phyloP scores from a whole-genome alignment of 1,140 invertebrate species.

The Chrysomallon squamiferum region DNA sequence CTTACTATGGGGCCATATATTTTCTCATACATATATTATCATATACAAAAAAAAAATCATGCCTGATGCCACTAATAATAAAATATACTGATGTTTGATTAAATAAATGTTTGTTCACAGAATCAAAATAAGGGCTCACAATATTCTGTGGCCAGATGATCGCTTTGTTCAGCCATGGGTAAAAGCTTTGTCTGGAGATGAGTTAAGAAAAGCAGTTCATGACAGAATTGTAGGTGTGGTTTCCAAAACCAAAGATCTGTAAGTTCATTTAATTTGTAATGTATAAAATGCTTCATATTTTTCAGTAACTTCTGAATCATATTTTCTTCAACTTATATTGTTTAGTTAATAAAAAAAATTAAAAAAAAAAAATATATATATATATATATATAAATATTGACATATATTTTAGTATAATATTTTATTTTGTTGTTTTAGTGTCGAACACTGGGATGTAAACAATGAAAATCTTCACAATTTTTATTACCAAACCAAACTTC shows the following conservation, averaged over 20 bases:
- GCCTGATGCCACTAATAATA: neutral
- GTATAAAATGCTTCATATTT: too few species aligned
- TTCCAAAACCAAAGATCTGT: slow-evolving; percentile 4
- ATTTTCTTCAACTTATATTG: too few species aligned
- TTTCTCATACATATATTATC: too few species aligned
- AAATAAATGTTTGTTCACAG: neutral
- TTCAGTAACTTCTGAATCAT: too few species aligned
- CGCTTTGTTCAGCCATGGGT: slow-evolving; percentile 5
- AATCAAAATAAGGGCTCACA: slow-evolving; percentile 15
- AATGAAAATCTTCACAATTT: slow-evolving; percentile 43
- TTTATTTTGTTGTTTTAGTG: too few species aligned
- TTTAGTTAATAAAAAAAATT: too few species aligned
- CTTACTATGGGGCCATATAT: too few species aligned
- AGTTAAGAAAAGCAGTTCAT: slow-evolving; percentile 2
- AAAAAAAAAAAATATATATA: too few species aligned
- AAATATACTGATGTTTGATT: neutral
- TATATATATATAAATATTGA: too few species aligned
- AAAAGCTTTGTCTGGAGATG: neutral
- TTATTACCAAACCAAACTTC: slow-evolving; percentile 28
- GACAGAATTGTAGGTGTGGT: slow-evolving; percentile 1
- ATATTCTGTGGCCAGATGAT: slow-evolving; percentile 12
- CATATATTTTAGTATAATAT: too few species aligned
- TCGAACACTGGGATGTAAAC: slow-evolving; percentile 51
- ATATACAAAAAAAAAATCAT: neutral
- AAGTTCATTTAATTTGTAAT: neutral